These are phyloP conservation scores for Gorsachius goisagi DNA, from an alignment of 2,113 vertebrate species.

Conservation along the genomic window DNA sequence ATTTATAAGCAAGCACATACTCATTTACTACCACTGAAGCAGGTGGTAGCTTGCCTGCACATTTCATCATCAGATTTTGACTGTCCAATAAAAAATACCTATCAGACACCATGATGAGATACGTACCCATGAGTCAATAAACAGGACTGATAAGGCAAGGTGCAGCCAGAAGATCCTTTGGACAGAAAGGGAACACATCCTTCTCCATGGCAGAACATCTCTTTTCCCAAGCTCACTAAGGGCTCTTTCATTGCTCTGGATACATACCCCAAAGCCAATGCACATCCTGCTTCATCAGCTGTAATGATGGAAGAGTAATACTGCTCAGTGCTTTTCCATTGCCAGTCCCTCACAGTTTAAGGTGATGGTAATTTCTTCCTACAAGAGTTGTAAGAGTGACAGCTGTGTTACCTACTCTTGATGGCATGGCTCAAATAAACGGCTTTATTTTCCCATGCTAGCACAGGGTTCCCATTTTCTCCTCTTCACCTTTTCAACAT, in stretches of 20 bases:
- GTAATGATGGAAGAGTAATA: neutral
- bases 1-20: neutral
- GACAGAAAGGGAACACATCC: neutral
- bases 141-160: neutral
- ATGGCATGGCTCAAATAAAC: neutral
- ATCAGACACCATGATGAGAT: neutral
- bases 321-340: neutral
- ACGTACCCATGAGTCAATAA: neutral
- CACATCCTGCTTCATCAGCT: neutral
- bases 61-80: neutral
- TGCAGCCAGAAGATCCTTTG: neutral
- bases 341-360: neutral
- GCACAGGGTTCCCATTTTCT: neutral
- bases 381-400: neutral
- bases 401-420: neutral
- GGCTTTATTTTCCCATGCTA: neutral
- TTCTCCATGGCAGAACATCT: neutral
- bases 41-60: neutral
- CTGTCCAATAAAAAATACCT: neutral
- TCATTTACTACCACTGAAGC: neutral
- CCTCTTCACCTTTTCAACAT: neutral
- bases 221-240: neutral
- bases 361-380: neutral
- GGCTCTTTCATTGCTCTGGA: neutral
- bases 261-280: neutral